phyloP scores from a whole-genome alignment of 2,113 vertebrate species.

The Butorides virescens region DNA sequence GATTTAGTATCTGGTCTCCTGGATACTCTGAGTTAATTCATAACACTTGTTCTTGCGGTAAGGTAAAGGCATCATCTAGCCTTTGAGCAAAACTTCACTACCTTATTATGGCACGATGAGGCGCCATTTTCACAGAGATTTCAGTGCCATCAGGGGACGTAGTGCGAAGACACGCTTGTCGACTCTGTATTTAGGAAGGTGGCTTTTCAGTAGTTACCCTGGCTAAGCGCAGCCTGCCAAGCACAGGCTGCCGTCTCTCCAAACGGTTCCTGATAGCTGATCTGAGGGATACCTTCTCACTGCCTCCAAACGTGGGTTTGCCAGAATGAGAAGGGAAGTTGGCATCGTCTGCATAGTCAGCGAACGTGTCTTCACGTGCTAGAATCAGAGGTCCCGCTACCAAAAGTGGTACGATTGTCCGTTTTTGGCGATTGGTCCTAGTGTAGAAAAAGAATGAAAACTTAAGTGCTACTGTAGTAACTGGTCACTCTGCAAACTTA shows the following conservation, averaged over 20 bases:
- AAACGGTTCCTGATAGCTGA: not conserved
- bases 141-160: not conserved
- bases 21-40: not conserved
- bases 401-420: not conserved
- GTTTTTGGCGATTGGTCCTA: not conserved
- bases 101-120: not conserved
- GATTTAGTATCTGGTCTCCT: not conserved
- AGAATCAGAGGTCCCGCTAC: not conserved
- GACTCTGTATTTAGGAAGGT: not conserved
- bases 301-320: not conserved
- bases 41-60: no score
- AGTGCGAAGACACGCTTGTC: not conserved
- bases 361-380: not conserved
- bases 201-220: not conserved
- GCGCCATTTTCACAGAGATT: no score
- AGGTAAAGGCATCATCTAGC: not conserved
- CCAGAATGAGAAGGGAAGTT: not conserved
- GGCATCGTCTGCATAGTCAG: no score
- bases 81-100: not conserved
- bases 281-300: not conserved
- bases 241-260: not conserved
- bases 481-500: not conserved
- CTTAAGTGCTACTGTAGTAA: no score
- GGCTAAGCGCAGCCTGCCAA: not conserved
- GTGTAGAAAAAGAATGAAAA: not conserved